A percentile compares a stretch with the other conserved stretches of the same genome.
Evolutionary conservation across 2,797 vertebrate species (phyloP).

Genomic region (Sternotherus odoratus): DNA sequence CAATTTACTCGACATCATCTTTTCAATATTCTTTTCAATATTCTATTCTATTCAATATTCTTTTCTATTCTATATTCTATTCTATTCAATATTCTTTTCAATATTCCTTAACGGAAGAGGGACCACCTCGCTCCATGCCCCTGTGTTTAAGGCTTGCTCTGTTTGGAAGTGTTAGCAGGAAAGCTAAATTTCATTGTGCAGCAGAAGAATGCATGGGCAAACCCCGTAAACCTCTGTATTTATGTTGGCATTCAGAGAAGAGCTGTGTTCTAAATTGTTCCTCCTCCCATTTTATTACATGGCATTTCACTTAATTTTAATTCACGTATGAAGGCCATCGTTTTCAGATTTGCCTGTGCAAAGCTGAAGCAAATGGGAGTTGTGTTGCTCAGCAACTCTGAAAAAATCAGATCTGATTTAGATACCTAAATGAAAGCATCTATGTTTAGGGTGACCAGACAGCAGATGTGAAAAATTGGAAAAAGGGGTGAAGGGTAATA

Average conservation of each 20-base stretch:
- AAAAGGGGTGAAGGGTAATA: too few species aligned
- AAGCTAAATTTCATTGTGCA: fast-evolving
- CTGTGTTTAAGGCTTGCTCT: neutral
- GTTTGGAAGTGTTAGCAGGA: neutral
- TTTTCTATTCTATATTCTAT: too few species aligned
- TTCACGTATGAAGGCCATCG: neutral
- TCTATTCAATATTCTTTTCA: too few species aligned
- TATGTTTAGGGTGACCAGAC: too few species aligned
- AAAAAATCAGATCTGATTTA: neutral
- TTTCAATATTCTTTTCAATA: too few species aligned
- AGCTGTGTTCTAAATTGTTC: fast-evolving
- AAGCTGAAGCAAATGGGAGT: neutral
- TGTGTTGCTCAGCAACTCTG: neutral
- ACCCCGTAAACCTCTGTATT: fast-evolving
- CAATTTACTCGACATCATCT: neutral
- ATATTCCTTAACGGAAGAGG: neutral
- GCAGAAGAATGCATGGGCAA: fast-evolving
- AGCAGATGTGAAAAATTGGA: too few species aligned
- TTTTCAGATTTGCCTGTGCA: neutral
- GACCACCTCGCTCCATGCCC: neutral
- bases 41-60: too few species aligned
- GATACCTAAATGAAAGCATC: conserved; percentile 12
- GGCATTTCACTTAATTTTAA: neutral
- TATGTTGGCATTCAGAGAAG: neutral
- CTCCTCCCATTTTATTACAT: fast-evolving